A percentile compares a stretch with the other conserved stretches of the same genome.
Conservation (phyloP, 2,888 invertebrate species). For the Saturnia pavonia region DNA sequence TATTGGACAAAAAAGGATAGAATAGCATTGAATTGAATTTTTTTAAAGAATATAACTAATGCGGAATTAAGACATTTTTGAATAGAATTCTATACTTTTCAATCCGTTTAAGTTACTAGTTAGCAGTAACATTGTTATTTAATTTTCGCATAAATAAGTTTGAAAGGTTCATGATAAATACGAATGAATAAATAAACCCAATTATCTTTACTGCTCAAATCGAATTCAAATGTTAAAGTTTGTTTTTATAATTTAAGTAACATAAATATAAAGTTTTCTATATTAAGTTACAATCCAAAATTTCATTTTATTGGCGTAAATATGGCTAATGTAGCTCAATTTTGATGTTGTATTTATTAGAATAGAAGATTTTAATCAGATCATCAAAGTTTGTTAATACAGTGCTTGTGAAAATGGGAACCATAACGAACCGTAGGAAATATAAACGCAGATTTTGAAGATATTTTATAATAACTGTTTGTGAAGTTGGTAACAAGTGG, state of each 20-base stretch:
- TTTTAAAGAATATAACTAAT: too few species aligned
- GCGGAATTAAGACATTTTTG: too few species aligned
- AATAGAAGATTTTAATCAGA: neutral
- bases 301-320: too few species aligned
- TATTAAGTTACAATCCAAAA: too few species aligned
- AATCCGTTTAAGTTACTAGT: too few species aligned
- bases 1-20: too few species aligned
- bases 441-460: neutral
- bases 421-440: too few species aligned
- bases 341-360: neutral
- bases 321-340: too few species aligned
- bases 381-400: neutral
- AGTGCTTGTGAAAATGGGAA: neutral
- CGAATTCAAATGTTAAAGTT: neutral
- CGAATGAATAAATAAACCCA: neutral
- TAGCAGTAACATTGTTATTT: neutral
- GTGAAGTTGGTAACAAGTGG: neutral
- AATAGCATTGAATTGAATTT: too few species aligned
- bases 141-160: neutral
- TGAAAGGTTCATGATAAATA: neutral
- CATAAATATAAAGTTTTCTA: too few species aligned
- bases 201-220: neutral
- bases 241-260: neutral
- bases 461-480: neutral
- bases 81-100: too few species aligned